These are phyloP conservation scores for Alethe diademata DNA, from an alignment of 2,113 vertebrate species.

Conservation along the genomic window DNA sequence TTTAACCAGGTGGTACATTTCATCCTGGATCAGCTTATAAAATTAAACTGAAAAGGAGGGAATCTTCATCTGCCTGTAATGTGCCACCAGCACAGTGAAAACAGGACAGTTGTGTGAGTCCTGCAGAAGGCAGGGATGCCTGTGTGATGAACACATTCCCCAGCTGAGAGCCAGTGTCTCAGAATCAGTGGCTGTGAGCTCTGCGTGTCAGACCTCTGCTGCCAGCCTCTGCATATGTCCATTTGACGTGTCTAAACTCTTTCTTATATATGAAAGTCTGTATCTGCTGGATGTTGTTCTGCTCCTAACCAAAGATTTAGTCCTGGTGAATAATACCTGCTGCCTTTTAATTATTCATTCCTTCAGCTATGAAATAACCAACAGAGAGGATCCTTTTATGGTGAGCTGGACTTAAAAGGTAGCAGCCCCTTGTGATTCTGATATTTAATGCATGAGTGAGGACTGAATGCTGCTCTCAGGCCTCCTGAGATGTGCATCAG, in stretches of 20 bases:
- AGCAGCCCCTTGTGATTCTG: not conserved
- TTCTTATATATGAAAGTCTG: not conserved
- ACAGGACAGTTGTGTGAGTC: not conserved
- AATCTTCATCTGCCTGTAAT: not conserved
- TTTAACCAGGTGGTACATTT: not conserved
- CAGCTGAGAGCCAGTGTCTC: not conserved
- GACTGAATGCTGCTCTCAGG: not conserved
- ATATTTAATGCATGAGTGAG: not conserved
- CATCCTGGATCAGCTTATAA: not conserved
- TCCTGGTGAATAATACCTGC: not conserved
- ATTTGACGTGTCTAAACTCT: not conserved
- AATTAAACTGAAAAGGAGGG: not conserved
- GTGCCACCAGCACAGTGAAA: not conserved
- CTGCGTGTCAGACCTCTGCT: not conserved
- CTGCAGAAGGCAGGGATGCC: not conserved
- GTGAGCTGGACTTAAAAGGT: slow-evolving; percentile 17
- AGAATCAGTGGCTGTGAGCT: not conserved
- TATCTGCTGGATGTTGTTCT: not conserved
- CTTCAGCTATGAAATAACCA: slow-evolving; percentile 14
- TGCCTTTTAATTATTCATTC: slow-evolving; percentile 15
- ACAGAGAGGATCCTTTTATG: not conserved
- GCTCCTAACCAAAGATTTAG: not conserved
- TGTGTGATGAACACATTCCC: not conserved
- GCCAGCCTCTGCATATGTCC: not conserved
- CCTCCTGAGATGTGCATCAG: not conserved